A percentile compares a stretch with the other conserved stretches of the same genome.
Evolutionary conservation across 2,888 invertebrate genomes (phyloP).

Genomic region (Lasioglossum leucozonium): DNA sequence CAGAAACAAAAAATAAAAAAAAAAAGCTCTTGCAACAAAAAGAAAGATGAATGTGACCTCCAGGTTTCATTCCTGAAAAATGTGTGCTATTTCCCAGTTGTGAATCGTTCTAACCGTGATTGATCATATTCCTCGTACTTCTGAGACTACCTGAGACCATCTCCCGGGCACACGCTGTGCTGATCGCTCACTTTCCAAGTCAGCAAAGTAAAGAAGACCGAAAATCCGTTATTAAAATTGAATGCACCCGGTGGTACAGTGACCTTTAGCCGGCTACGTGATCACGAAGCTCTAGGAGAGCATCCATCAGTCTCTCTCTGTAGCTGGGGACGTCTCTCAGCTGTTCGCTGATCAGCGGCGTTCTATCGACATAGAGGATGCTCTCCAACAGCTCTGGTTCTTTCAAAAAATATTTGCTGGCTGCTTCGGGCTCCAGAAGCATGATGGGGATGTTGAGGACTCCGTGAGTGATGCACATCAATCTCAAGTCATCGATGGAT

Average conservation of each 20-base stretch:
- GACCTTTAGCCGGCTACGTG: constrained; percentile 38
- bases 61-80: constrained; percentile 8
- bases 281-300: constrained; percentile 74
- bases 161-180: constrained; percentile 6
- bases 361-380: constrained; percentile 74
- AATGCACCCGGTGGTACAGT: neutral
- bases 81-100: neutral
- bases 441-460: constrained; percentile 76
- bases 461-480: constrained; percentile 73
- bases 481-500: constrained; percentile 72
- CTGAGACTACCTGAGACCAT: neutral
- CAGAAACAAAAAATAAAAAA: neutral
- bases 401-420: constrained; percentile 72
- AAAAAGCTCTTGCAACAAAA: neutral
- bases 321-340: constrained; percentile 68
- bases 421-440: constrained; percentile 72
- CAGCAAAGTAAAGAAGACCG: constrained; percentile 33
- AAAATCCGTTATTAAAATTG: constrained; percentile 13
- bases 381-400: constrained; percentile 70
- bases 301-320: constrained; percentile 73
- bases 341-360: constrained; percentile 72
- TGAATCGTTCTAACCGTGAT: neutral
- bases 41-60: neutral
- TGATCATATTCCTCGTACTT: neutral
- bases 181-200: constrained; percentile 50